A percentile compares a stretch with the other conserved stretches of the same genome.
These are phyloP conservation scores for Meloidogyne exigua DNA, from an alignment of 1,140 invertebrate genomes.

Conservation along the genomic window DNA sequence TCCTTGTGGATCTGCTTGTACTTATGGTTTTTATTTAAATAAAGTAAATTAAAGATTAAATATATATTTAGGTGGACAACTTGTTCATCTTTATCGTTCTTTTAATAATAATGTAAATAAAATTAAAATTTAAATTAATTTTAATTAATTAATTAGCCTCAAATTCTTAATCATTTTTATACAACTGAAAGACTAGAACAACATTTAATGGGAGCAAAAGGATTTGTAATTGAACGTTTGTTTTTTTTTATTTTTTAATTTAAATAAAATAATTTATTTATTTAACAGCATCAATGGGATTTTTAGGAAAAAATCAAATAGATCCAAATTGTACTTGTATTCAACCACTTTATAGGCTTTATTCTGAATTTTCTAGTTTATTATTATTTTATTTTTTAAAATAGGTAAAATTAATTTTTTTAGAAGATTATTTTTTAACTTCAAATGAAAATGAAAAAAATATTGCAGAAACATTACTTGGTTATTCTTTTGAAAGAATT, in stretches of 20 bases:
- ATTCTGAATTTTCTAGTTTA: constrained; percentile 50
- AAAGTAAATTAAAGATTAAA: neutral
- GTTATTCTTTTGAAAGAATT: constrained; percentile 50
- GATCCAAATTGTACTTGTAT: constrained; percentile 50
- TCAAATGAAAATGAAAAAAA: constrained; percentile 48
- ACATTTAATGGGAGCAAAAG: constrained; percentile 41
- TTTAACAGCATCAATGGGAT: constrained; percentile 50
- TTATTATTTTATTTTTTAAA: constrained; percentile 11
- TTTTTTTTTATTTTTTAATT: neutral
- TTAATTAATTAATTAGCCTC: constrained; percentile 46
- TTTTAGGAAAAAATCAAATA: constrained; percentile 37
- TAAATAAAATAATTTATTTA: neutral
- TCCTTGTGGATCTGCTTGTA: constrained; percentile 39
- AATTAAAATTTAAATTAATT: constrained; percentile 40
- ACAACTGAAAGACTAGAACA: constrained; percentile 52
- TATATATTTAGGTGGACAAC: neutral
- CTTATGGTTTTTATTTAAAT: constrained; percentile 27
- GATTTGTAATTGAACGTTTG: constrained; percentile 51
- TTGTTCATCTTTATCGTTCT: constrained; percentile 1
- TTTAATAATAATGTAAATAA: constrained; percentile 4
- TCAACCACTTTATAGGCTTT: constrained; percentile 47
- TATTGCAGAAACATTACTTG: constrained; percentile 45
- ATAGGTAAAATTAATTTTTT: constrained; percentile 18
- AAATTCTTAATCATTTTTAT: constrained; percentile 54
- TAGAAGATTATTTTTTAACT: constrained; percentile 54